Evolutionary conservation across 2,888 invertebrate species (phyloP).

Genomic region (Oscheius sp.): DNA sequence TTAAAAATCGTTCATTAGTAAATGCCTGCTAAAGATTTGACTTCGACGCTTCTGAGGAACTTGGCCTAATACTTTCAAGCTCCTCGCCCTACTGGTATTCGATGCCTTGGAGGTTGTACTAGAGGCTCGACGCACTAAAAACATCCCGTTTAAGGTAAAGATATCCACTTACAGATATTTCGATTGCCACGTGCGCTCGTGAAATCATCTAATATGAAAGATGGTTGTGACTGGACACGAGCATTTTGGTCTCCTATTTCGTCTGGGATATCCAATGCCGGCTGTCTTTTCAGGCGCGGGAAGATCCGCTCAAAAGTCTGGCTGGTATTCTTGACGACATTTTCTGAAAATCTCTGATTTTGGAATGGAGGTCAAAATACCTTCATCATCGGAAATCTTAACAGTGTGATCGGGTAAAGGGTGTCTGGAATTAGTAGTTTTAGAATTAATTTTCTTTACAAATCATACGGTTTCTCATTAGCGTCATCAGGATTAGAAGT

Average conservation of each 20-base stretch:
- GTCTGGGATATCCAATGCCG: slow-evolving; percentile 25
- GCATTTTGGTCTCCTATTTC: slow-evolving; percentile 21
- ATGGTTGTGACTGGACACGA: slow-evolving; percentile 4
- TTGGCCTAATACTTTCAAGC: slow-evolving; percentile 17
- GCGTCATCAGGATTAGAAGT: not conserved
- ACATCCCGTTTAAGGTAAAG: not conserved
- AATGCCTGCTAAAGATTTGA: slow-evolving; percentile 44
- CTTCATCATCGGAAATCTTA: not conserved
- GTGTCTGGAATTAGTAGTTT: too few relatives aligned
- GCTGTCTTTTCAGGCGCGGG: slow-evolving; percentile 17
- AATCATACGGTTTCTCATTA: too few relatives aligned
- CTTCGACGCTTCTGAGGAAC: slow-evolving; percentile 26
- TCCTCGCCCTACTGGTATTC: slow-evolving; percentile 20
- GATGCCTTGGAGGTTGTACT: slow-evolving; percentile 43
- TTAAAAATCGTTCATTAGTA: slow-evolving; percentile 54
- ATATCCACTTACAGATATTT: slow-evolving; percentile 25
- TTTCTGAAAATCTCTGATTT: too few relatives aligned
- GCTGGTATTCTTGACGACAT: too few relatives aligned
- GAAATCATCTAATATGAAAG: slow-evolving; percentile 24
- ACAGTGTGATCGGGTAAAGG: not conserved
- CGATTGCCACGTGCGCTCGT: slow-evolving; percentile 1
- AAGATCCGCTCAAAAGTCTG: slow-evolving; percentile 10
- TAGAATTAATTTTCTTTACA: too few relatives aligned
- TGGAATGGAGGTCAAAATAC: too few relatives aligned
- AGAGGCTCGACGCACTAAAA: slow-evolving; percentile 47